Percentiles rank a stretch among this genome's conserved stretches.
Conservation (phyloP, 2,113 vertebrate species). For the Tachuris rubrigastra region DNA sequence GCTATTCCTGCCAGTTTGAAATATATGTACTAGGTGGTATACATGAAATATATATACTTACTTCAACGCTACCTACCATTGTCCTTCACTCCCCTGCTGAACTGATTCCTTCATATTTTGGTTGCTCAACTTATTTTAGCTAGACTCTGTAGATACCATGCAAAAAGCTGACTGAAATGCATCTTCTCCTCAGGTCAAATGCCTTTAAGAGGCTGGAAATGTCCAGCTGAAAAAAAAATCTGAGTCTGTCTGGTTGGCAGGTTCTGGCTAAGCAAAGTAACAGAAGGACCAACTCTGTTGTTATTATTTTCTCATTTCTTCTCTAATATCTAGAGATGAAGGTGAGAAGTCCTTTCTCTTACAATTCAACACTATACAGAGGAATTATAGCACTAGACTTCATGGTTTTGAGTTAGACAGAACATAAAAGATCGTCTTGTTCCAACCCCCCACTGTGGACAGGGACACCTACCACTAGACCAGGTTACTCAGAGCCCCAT, state of each 20-base stretch:
- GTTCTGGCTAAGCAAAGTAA: background rate
- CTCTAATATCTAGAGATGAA: background rate
- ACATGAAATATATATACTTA: background rate
- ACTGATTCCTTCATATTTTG: constrained; percentile 33
- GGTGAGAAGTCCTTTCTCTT: background rate
- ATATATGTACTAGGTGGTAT: background rate
- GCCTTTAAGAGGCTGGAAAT: constrained; percentile 39
- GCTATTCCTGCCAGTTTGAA: constrained; percentile 38
- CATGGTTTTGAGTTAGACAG: background rate
- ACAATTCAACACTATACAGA: background rate
- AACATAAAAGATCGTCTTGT: background rate
- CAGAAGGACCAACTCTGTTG: background rate
- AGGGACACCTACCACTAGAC: background rate
- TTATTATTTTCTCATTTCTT: background rate
- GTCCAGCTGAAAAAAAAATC: background rate
- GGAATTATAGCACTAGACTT: background rate
- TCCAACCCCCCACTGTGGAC: background rate
- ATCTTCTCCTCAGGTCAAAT: constrained; percentile 48
- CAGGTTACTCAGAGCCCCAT: background rate
- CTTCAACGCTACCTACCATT: background rate
- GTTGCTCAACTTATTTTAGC: constrained; percentile 8
- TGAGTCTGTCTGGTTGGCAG: no score
- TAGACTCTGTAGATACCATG: constrained; percentile 29
- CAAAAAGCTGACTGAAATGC: constrained; percentile 27
- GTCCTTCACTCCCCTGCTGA: background rate